phyloP scores from a whole-genome alignment of 2,113 vertebrate genomes.

The Hylia prasina region DNA sequence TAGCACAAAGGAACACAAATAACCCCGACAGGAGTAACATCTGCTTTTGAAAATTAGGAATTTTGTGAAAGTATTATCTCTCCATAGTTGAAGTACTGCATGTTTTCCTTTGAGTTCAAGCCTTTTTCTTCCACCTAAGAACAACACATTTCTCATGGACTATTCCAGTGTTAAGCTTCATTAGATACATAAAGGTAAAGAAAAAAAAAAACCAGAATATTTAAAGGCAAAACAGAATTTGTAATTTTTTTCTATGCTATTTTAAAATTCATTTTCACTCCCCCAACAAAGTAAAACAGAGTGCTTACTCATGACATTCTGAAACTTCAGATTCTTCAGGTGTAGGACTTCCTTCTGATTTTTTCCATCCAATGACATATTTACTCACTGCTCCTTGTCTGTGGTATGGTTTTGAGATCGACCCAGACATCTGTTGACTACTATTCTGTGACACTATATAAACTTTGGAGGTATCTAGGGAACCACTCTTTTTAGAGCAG shows the following conservation, averaged over 20 bases:
- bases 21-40: not conserved
- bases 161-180: not conserved
- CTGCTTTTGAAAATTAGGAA: not conserved
- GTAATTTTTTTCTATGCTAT: not conserved
- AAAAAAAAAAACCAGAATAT: no score
- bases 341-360: conserved; percentile 78
- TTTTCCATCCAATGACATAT: conserved; percentile 83
- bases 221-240: not conserved
- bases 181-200: not conserved
- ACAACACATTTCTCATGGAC: not conserved
- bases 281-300: not conserved
- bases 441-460: conserved; percentile 85
- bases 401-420: conserved; percentile 80
- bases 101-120: not conserved
- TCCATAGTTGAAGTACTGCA: not conserved
- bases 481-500: conserved; percentile 81
- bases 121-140: not conserved
- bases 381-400: conserved; percentile 75
- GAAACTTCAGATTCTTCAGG: conserved; percentile 84
- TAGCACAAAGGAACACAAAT: not conserved
- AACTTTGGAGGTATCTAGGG: conserved; percentile 89
- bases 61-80: not conserved
- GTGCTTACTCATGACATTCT: conserved; percentile 83
- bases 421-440: conserved; percentile 70
- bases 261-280: not conserved